Conservation (phyloP, 1,140 invertebrate genomes). For the Drosophila baimaii region DNA sequence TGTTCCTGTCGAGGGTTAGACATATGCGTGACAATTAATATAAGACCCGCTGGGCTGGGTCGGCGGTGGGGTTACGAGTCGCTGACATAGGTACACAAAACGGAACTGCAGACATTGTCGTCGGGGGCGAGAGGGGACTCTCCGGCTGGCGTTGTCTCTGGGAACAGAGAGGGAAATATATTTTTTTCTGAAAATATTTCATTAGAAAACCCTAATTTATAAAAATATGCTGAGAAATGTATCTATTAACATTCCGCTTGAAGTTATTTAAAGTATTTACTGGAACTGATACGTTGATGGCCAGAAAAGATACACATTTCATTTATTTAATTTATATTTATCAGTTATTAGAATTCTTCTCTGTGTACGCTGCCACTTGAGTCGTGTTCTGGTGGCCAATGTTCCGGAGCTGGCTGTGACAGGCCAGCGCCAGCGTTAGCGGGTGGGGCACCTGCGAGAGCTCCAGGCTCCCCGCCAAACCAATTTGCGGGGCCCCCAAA, state of each 20-base stretch:
- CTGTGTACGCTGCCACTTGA: conserved; percentile 7
- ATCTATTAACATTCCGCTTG: not conserved
- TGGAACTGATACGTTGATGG: too few species aligned
- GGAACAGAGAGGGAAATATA: not conserved
- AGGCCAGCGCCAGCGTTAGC: conserved; percentile 31
- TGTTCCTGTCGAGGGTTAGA: conserved; percentile 57
- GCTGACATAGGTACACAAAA: conserved; percentile 75
- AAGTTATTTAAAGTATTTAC: not conserved
- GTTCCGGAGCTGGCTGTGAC: conserved; percentile 40
- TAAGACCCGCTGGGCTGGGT: conserved; percentile 57
- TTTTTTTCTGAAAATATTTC: not conserved
- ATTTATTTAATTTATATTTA: not conserved
- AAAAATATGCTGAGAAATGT: not conserved
- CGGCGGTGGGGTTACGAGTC: conserved; percentile 10
- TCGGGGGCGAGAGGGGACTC: conserved; percentile 22
- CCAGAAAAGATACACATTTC: not conserved
- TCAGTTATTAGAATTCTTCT: not conserved
- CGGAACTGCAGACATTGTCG: conserved; percentile 75
- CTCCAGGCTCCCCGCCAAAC: conserved; percentile 41
- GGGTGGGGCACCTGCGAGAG: conserved; percentile 57
- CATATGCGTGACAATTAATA: conserved; percentile 83
- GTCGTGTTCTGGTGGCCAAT: conserved; percentile 63
- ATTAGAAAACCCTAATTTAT: not conserved
- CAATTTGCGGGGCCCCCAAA: conserved; percentile 78
- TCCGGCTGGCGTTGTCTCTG: conserved; percentile 27